Base-by-base conservation (phyloP, 2,113 vertebrate species). In the Nesoenas mayeri region DNA sequence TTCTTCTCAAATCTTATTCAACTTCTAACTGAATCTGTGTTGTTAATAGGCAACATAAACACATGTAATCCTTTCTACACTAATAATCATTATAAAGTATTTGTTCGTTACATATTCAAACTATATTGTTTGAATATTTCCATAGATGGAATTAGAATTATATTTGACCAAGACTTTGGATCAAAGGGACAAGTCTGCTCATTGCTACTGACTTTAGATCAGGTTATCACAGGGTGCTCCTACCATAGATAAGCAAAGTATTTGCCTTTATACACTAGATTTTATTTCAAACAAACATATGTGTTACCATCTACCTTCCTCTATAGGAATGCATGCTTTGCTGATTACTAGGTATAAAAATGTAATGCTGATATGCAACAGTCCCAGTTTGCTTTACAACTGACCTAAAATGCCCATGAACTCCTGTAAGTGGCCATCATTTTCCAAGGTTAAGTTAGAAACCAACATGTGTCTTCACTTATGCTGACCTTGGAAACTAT, bases 401-500 rank as follows among this genome's bases (percentile, higher is more conserved):
- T 24, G 24, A 60, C 50, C 56, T 86, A 89, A 62, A 65, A 83
- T 66, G 25, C 53, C 42, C 40, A 13, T 2, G 32, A 95, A 80
- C 64, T 57, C 85, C 77, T 56, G 47, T 72, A 91, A 86, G 71
- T 13, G 47, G 72, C 67, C 86, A 44, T 42, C 50, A 62, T 87
- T 86, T 81, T 86, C 85, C 93, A 97, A 97, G 96, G 95, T n/a
- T 91, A 79, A 81, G 79, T 65, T 88, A 88, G 72, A 96, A 96
- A 86, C 77, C 5, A 7, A 38, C 24, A n/a, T 2, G 5, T 89
- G 62, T n/a, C 70, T 64, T 79, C 66, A 78, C 70, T 58, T 47
- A 50, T 28, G 56, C 34, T 91, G 88, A 94, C 90, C 92, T 95
- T 97, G 94, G 91, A 93, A 95, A 60, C 21, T 72, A 3, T 51